Base-by-base conservation (phyloP, 1,140 invertebrate genomes). In the Brachionus koreanus region DNA sequence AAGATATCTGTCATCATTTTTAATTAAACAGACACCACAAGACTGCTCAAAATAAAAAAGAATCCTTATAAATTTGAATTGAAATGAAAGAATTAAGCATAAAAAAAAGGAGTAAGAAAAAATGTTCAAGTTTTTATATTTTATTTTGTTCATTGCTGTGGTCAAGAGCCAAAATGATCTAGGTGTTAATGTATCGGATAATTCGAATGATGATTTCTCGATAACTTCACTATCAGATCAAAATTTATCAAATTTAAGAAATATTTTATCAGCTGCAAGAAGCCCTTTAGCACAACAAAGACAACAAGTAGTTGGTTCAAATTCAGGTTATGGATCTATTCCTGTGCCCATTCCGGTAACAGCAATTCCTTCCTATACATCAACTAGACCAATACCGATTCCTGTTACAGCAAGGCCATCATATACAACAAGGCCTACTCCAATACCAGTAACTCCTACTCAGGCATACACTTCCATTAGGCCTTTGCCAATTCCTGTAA, bases 401-500 rank as follows among this genome's bases (percentile, higher is more conserved):
- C 69, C 69, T 0, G 69, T 74, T 2, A 74, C 69, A 46, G 69
- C 69, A 29, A 42, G 33, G 10, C 67, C 67, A 13, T 12, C 29
- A 2, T 72, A 72, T 42, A 72, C 67, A 16, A 42, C 37, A 72
- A 72, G 67, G 39, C 67, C 67, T 12, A 42, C 42, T 39, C 65
- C 65, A 67, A 37, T 67, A 33, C 65, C 65, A 67, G 65, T 67
- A 12, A 67, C 67, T 16, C 29, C 67, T n/a, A 35, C 25, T 13
- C 13, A n/a, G 3, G 67, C 33, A 3, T 42, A 72, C 10, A 37
- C 33, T 19, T 16, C 67, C 16, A 3, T 16, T 39, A 72, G 67
- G 39, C 67, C 67, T 9, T 39, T 37, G 13, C 67, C 67, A 72
- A 72, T 72, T 6, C 67, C 67, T 39, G 67, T 72, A 7, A 72